Evolutionary conservation across 2,888 invertebrate genomes (phyloP), one percentile per base, ranked within the genome.

Genomic region (Torymus auratus): DNA sequence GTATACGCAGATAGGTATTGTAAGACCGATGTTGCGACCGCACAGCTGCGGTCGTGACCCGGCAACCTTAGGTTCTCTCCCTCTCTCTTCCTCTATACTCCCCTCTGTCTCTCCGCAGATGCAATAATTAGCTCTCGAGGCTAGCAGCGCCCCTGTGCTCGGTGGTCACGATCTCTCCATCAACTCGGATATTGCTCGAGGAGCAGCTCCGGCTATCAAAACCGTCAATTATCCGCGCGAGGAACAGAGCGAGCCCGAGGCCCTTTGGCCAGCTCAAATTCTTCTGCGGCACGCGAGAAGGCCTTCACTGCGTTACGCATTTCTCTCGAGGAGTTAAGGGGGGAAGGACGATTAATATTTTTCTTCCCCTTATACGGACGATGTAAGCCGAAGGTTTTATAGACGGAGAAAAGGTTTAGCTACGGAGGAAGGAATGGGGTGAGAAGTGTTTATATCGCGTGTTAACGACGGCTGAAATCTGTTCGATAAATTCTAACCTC

Each of bases 81-180:
- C 41, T 7, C 41, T 41, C 41, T 7, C 41, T 41, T 7, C 41
- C 7, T 41, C 41, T 41, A 7, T 41, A 7, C 7, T 10, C 41
- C 41, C 7, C 41, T 10, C 56, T 14, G 5, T 55, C 70, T 62
- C 60, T 80, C 62, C 62, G n/a, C n/a, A 76, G 76, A 76, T 76
- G 68, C 72, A 72, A 80, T 80, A 80, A 80, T 80, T 80, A 76
- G 62, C 60, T 74, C 70, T 74, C 56, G 65, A 80, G 68, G 69
- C 55, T 28, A 14, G 11, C 60, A 13, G 23, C 15, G 10, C 23
- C 60, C 11, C 60, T 60, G 10, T 14, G 12, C 14, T 62, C 69
- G 15, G 12, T 5, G 68, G 62, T 76, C 76, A 76, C 67, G 70
- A 78, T 73, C 69, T 74, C 61, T 58, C 67, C 71, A 71, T 76